phyloP scores from a whole-genome alignment of 2,797 vertebrate species.

The Falco concolor region DNA sequence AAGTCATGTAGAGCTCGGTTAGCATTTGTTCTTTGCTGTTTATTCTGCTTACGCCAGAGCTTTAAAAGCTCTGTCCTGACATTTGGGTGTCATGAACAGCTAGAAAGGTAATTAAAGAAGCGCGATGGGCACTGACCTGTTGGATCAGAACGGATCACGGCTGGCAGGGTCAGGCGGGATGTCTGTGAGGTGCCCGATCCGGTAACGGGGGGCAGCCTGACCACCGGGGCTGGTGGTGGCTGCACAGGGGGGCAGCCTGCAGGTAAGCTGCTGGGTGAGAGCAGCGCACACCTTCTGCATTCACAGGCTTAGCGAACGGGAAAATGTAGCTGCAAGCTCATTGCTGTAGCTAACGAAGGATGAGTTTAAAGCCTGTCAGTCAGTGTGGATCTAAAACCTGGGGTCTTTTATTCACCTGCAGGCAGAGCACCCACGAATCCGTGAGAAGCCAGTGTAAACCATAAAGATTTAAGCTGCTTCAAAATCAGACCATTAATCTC shows the following conservation, averaged over 20 bases:
- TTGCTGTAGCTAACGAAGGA: background rate
- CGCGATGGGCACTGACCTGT: background rate
- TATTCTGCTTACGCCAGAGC: background rate
- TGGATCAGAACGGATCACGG: background rate
- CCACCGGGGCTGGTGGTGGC: accelerated
- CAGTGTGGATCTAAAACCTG: background rate
- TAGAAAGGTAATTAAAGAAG: background rate
- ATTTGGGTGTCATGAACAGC: background rate
- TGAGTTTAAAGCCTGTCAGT: background rate
- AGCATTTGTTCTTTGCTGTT: background rate
- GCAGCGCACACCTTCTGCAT: background rate
- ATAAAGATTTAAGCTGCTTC: background rate
- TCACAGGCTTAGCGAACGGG: accelerated
- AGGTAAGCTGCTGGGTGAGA: background rate
- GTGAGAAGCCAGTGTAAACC: background rate
- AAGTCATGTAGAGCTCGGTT: background rate
- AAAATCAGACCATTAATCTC: background rate
- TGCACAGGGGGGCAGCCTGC: background rate
- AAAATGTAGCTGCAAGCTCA: background rate
- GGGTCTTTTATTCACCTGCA: background rate
- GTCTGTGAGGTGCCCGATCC: accelerated
- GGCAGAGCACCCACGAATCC: background rate
- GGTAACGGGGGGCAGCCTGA: accelerated
- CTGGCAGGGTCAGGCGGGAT: background rate
- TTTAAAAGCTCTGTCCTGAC: background rate